Base-by-base conservation (phyloP, 2,113 vertebrate genomes). In the Sceloporus undulatus region DNA sequence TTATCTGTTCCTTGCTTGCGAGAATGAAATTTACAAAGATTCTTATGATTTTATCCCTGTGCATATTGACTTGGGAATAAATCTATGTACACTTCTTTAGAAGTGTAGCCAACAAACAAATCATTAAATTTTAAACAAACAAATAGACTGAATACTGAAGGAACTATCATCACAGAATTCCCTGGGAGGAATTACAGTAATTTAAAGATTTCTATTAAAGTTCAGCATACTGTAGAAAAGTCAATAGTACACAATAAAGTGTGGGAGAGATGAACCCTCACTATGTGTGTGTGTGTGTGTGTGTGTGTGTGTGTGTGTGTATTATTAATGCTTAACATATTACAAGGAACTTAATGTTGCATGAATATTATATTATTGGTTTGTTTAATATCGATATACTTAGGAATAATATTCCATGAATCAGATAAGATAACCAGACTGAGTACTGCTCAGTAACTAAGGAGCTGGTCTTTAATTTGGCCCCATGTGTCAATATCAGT, bases 361-460 rank as follows among this genome's bases (percentile, higher is more conserved):
- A 74, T 82, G 38, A 27, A 54, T 74, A 65, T 74, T 75, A 87
- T 62, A 73, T 74, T 73, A 71, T 23, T 11, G 25, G 25, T 87
- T 79, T 85, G 76, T 52, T 70, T 86, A 86, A 79, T 70, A 54
- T 78, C 25, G 68, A n/a, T 56, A 38, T n/a, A 52, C 18, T 86
- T 42, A 16, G 54, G 65, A 79, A 79, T 70, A 79, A 38, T 54
- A 70, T 70, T 79, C 42, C n/a, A 56, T 70, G 85, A 79, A 86
- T 56, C 48, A 70, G 25, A 79, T 54, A 86, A 71, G 42, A 27
- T 54, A 54, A 70, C 40, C 42, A 54, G 65, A 48, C 2, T 56
- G 48, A 23, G 34, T 78, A 48, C 34, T 68, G 27, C 27, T 66
- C 54, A 56, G n/a, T 54, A 65, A 70, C 62, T 78, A 40, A 34